Evolutionary conservation across 1,140 invertebrate genomes (phyloP), one percentile per base, ranked within the genome.

Genomic region (Drosophila repleta): DNA sequence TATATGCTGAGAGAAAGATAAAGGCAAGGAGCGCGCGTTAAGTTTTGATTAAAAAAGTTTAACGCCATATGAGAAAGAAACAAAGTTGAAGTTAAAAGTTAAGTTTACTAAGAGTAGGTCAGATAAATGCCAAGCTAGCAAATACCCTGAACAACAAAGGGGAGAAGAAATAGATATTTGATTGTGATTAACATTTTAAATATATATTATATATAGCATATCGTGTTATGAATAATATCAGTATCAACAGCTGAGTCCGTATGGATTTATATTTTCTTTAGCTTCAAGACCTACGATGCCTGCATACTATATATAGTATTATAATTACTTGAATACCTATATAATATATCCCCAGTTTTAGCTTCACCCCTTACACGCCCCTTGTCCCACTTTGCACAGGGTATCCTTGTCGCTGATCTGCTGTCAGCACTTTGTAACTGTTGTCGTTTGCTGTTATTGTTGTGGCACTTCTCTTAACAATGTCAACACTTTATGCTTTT

Each of bases 401-500:
- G 62, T 71, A 58, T 66, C 17, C n/a, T 0, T 4, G 1, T 20
- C 4, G 20, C 32, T 29, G n/a, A 21, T n/a, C 10, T 6, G 20
- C 18, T 46, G 41, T 52, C 21, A 48, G 29, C 51, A 26, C n/a
- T 41, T 52, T 18, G 24, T 3, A 26, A 39, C 24, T 57, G 55
- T 39, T 32, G 39, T 46, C 61, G 49, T 70, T 74, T 65, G 65
- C 69, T 87, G 74, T 81, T 81, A 69, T 85, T 82, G 68, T 76
- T 77, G 61, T 88, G 87, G 56, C 67, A 49, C 82, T 43, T 43
- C 39, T 85, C 74, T 78, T 78, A 84, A 81, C 74, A 85, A 75
- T 79, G 78, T 87, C 82, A 87, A 87, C 82, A 87, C 64, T 73
- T 87, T 87, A 55, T 75, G 82, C 78, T 79, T 82, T 87, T 87